Base-by-base conservation (phyloP, 2,888 invertebrate genomes). In the Tetranychus piercei region DNA sequence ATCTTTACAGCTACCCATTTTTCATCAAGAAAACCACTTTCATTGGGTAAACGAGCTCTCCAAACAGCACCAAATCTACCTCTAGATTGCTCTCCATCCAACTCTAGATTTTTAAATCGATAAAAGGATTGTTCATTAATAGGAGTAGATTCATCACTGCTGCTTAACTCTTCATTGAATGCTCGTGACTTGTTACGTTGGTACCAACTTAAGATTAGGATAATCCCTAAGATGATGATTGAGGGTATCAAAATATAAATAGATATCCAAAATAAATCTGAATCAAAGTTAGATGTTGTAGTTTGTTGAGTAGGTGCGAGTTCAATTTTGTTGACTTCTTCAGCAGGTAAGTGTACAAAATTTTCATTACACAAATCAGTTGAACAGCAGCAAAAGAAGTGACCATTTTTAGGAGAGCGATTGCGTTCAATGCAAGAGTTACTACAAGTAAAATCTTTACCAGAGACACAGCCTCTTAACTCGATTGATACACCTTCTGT, bases 1-100 rank as follows among this genome's bases (percentile, higher is more conserved):
- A 95, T 91, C 85, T 97, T 97, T 0, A 97, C 95, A 4, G 97
- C 97, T 15, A 97, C 91, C 80, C 88, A 84, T 82, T 88, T 88
- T 76, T 84, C 84, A 78, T 23, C 69, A 1, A 69, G 18, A 11
- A 69, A 23, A 69, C 34, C 34, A 69, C 8, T 69, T 20, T 55
- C 55, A 55, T 23, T 23, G 11, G 34, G 8, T 11, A 69, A 20
- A 11, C 69, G 69, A 0, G 92, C 96, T 81, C 92, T 90, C 93
- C 94, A 95, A 1, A 97, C 95, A 9, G 92, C 90, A 1, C 95
- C 95, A 81, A 94, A 96, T 73, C 95, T 86, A 0, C 96, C 96
- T 75, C 91, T 86, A 11, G 95, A 95, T 6, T 15, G 9, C 9
- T 55, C 55, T 55, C 15, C 55, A 55, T 15, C 15, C 55, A 55